These are phyloP conservation scores for Montipora foliosa DNA, from an alignment of 64 coral and sea anemone genomes.

Conservation along the genomic window DNA sequence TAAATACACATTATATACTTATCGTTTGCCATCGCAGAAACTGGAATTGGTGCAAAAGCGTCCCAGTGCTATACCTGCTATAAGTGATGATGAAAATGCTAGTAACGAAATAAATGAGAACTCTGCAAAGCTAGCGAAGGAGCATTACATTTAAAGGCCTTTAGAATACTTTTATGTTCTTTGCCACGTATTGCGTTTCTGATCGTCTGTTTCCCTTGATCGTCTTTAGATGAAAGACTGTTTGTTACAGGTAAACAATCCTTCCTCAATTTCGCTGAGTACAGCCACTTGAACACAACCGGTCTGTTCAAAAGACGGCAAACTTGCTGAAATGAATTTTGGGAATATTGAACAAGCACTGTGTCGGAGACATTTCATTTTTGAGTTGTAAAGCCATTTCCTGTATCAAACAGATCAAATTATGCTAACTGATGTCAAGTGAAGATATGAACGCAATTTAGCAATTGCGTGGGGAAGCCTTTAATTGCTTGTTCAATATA, in stretches of 20 bases:
- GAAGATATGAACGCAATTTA: too few relatives aligned
- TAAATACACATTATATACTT: neutral
- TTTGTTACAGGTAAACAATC: conserved; percentile 28
- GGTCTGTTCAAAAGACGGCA: neutral
- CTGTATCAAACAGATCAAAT: too few relatives aligned
- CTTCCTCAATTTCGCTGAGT: conserved; percentile 22
- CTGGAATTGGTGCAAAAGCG: neutral
- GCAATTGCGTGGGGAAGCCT: too few relatives aligned
- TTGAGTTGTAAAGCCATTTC: too few relatives aligned
- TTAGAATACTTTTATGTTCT: too few relatives aligned
- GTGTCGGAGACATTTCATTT: too few relatives aligned
- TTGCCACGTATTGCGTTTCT: neutral
- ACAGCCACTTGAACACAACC: conserved; percentile 4
- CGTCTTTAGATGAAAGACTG: conserved; percentile 1
- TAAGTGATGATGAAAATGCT: neutral
- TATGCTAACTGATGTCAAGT: too few relatives aligned
- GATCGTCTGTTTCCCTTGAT: too few relatives aligned
- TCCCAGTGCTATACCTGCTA: neutral
- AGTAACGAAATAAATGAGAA: neutral
- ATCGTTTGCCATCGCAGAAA: neutral
- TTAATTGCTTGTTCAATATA: too few relatives aligned
- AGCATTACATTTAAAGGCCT: too few relatives aligned
- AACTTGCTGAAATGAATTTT: neutral
- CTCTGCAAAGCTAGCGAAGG: neutral
- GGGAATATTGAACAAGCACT: neutral